Evolutionary conservation across 2,888 invertebrate genomes (phyloP).

Genomic region (Esperia sulphurella): DNA sequence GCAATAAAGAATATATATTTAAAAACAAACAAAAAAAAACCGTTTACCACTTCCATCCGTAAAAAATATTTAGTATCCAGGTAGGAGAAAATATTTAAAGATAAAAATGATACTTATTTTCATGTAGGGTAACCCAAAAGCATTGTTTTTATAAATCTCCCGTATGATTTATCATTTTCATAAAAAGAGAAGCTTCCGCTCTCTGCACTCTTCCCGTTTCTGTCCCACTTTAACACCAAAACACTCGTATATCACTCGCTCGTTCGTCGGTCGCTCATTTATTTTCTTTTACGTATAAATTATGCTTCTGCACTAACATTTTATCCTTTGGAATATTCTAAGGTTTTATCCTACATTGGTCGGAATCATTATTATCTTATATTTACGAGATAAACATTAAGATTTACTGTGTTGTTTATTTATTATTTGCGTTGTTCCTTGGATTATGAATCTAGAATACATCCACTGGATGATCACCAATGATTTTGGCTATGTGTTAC

Average conservation of each 20-base stretch:
- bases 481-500: no score
- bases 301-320: conserved; percentile 1
- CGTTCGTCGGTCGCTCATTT: background rate
- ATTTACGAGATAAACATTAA: background rate
- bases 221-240: conserved; percentile 8
- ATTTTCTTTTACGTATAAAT: conserved; percentile 3
- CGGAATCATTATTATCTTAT: background rate
- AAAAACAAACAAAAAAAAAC: no score
- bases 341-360: background rate
- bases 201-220: conserved; percentile 6
- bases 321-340: background rate
- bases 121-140: background rate
- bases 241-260: conserved; percentile 6
- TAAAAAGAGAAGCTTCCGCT: conserved; percentile 7
- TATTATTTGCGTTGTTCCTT: no score
- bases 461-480: no score
- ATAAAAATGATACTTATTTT: no score
- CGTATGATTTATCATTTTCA: conserved; percentile 8
- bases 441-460: no score
- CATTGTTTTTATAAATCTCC: background rate
- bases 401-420: no score
- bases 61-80: no score
- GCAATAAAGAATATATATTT: no score
- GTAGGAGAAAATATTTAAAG: no score
- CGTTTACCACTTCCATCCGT: no score